Conservation (phyloP, 2,113 vertebrate species). For the Oreochromis niloticus region DNA sequence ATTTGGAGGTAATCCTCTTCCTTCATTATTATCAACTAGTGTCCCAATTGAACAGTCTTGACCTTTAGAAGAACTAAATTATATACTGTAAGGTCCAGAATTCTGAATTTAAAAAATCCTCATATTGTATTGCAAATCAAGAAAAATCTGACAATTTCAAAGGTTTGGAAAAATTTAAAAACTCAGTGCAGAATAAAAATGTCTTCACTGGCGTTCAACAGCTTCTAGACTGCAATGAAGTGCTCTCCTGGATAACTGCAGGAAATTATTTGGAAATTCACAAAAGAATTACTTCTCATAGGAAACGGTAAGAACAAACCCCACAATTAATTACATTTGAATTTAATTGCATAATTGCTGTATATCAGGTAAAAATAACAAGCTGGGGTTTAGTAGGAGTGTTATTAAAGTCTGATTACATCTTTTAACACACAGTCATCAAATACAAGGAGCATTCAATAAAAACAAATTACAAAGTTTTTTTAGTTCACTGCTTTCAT, state of each 20-base stretch:
- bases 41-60: background rate
- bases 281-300: background rate
- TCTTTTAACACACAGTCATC: background rate
- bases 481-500: background rate
- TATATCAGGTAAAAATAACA: background rate
- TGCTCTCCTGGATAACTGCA: background rate
- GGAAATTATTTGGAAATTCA: background rate
- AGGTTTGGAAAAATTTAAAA: background rate
- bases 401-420: background rate
- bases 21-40: background rate
- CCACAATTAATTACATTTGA: background rate
- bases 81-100: rapidly evolving
- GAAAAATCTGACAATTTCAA: background rate
- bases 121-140: background rate
- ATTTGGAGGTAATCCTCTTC: background rate
- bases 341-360: background rate
- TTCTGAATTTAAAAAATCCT: background rate
- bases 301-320: background rate
- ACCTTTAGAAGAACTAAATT: background rate
- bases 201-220: background rate
- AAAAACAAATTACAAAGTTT: background rate
- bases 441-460: background rate
- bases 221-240: background rate
- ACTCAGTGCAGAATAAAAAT: background rate
- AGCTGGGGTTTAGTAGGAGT: background rate